Base-by-base conservation (phyloP, 2,113 vertebrate species). In the Tapirus terrestris region DNA sequence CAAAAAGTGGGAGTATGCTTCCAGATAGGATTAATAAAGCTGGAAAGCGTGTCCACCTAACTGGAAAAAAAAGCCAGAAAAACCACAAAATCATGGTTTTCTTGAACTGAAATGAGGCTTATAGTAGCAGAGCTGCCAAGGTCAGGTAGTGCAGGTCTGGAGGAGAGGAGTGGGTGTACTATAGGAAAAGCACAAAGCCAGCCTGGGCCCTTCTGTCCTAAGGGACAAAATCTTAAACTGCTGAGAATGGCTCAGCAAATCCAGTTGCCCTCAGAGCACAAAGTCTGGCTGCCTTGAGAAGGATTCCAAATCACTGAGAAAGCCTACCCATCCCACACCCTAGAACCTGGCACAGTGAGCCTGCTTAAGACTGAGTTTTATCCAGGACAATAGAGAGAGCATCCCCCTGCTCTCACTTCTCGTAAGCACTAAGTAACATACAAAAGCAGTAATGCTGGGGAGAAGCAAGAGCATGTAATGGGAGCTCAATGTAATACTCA, bases 221-320 rank as follows among this genome's bases (percentile, higher is more conserved):
- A 70, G 61, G 21, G 61, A 10, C 27, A 36, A 56, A 51, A 33
- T 10, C 17, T 21, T n/a, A 48, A 61, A 51, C 27, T 63, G 43
- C 16, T 43, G 43, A 9, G 43, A 18, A 27, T 10, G 5, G 36
- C 8, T 5, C 23, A 14, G 21, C 17, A 17, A 53, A 39, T 51
- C 39, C 4, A 1, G 36, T 6, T 10, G 58, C 1, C 6, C 4
- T 4, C 89, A 6, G 23, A 36, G 45, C 77, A 45, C 13, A 36
- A 27, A 25, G 6, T 39, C 17, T 8, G 20, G 29, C 51, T 16
- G 14, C 14, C 0, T 17, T 43, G 5, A n/a, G 51, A n/a, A 0
- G 25, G n/a, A 12, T 3, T 33, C 2, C 36, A 11, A 36, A 3
- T 56, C 20, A 0, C 6, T 23, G 12, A 25, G 61, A 11, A 39